phyloP scores from a whole-genome alignment of 2,797 vertebrate genomes.

The Rhynchotus rufescens region DNA sequence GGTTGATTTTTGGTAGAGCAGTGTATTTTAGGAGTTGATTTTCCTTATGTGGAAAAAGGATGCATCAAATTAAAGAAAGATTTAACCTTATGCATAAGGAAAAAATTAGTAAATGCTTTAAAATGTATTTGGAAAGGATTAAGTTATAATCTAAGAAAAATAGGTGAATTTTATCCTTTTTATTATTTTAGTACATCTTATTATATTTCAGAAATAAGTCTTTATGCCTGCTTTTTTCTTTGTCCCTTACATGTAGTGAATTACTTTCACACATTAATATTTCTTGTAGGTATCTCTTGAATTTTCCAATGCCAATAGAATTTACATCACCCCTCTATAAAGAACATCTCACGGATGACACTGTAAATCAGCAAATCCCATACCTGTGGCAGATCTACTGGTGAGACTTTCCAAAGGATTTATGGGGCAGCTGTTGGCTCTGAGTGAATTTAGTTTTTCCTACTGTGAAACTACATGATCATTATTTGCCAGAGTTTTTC shows the following conservation, averaged over 20 bases:
- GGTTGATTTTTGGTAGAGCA: not conserved
- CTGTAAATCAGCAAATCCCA: constrained; percentile 84
- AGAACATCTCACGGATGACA: constrained; percentile 83
- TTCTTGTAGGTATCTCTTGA: constrained; percentile 86
- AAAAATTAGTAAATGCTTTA: not conserved
- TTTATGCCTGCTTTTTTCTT: not conserved
- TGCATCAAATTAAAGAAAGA: not conserved
- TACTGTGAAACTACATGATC: not conserved
- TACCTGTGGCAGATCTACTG: constrained; percentile 93
- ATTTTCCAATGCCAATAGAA: constrained; percentile 85
- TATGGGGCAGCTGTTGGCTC: not conserved
- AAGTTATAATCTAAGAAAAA: not conserved
- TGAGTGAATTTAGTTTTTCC: not conserved
- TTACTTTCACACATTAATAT: not conserved
- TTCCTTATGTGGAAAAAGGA: not conserved
- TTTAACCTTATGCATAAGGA: not conserved
- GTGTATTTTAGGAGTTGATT: not conserved
- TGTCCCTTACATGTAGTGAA: not conserved
- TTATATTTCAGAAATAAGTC: not conserved
- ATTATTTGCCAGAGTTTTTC: not conserved
- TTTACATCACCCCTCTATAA: constrained; percentile 82
- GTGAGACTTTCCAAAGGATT: constrained; percentile 77
- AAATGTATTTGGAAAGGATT: not conserved
- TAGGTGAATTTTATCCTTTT: not conserved
- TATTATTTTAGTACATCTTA: not conserved